Base-by-base conservation (phyloP, 2,113 vertebrate genomes). In the Salvelinus fontinalis region DNA sequence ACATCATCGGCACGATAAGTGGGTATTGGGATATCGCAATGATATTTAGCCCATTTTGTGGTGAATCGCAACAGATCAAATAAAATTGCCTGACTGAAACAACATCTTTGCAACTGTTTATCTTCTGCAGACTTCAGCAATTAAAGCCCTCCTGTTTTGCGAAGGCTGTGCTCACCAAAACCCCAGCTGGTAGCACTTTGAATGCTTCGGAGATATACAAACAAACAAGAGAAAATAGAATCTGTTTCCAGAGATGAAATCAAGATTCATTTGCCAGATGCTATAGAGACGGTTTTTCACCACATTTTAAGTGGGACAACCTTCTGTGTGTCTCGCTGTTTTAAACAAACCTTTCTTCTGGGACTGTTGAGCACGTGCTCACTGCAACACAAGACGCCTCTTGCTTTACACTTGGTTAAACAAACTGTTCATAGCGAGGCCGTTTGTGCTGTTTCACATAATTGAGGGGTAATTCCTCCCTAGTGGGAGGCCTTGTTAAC, bases 391-490 rank as follows among this genome's bases (percentile, higher is more conserved):
- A 67, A 76, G 71, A 29, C 51, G n/a, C 49, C 34, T 20, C 20
- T 71, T 73, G 79, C 51, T 54, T 70, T 54, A 51, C 51, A 44
- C 48, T 64, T 68, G 59, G 64, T 71, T 77, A 70, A 73, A 64
- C 66, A 54, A 62, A 74, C 60, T 81, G 34, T 64, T 59, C 81
- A 75, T 75, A 74, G 72, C 70, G 72, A 24, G 20, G 29, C 79
- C 64, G 69, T 72, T 66, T 49, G n/a, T 4, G 48, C 64, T 71
- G 29, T 70, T 51, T 78, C 57, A 51, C 68, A 51, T 60, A 34
- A 64, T 72, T 69, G n/a, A 76, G 6, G 20, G 49, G 70, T 48
- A 18, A 54, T 54, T 54, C 51, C 51, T 54, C 39, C 39, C 51
- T 54, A 5, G 51, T 54, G 51, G 12, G 16, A 54, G 16, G 51